A percentile compares a stretch with the other conserved stretches of the same genome.
These are phyloP conservation scores for Polypedilum vanderplanki DNA, from an alignment of 1,140 invertebrate genomes.

Conservation along the genomic window DNA sequence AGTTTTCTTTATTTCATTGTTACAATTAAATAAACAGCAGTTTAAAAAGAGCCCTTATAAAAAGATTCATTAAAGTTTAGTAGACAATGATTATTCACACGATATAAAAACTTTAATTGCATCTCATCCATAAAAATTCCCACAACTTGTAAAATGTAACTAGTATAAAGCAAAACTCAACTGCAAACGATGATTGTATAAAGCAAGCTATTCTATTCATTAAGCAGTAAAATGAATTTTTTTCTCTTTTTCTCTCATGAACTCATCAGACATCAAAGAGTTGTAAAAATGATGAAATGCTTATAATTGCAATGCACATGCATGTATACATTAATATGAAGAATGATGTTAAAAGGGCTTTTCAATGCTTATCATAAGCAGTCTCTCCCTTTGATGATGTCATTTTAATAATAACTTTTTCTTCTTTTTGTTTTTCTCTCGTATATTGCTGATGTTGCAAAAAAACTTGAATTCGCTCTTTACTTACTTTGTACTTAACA, in stretches of 20 bases:
- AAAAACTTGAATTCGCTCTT: neutral
- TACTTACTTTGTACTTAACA: neutral
- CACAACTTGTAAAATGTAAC: neutral
- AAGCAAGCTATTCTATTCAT: neutral
- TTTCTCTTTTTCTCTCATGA: neutral
- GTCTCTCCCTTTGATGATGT: constrained; percentile 16
- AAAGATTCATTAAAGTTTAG: too few relatives aligned
- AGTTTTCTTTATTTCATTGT: too few relatives aligned
- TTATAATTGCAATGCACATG: constrained; percentile 19
- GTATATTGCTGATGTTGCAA: constrained; percentile 9
- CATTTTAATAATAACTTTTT: constrained; percentile 15
- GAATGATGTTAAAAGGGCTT: constrained; percentile 1
- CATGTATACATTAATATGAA: neutral
- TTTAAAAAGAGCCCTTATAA: too few relatives aligned
- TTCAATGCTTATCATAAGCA: constrained; percentile 18
- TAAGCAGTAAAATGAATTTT: neutral
- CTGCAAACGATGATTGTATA: neutral
- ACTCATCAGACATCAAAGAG: constrained; percentile 16
- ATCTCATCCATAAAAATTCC: too few relatives aligned
- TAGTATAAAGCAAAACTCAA: neutral
- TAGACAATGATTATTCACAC: too few relatives aligned
- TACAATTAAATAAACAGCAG: too few relatives aligned
- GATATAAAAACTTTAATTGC: too few relatives aligned
- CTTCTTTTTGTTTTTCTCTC: neutral
- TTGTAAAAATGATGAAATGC: constrained; percentile 14